Percentiles rank a stretch among this genome's conserved stretches.
Conservation (phyloP, 2,888 invertebrate genomes). For the Pharmacophagus antenor region DNA sequence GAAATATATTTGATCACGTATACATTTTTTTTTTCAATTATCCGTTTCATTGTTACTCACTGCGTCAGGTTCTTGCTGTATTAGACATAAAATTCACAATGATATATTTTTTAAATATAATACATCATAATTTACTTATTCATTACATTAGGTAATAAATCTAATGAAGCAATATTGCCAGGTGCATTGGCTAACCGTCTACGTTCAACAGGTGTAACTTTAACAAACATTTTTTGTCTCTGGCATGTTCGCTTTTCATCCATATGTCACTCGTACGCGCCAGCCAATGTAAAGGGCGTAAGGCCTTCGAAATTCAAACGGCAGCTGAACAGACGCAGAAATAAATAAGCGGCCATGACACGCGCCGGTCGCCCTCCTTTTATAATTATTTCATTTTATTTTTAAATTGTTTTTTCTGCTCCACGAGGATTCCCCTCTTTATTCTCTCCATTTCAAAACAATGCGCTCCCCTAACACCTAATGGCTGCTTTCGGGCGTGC, state of each 20-base stretch:
- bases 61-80: background rate
- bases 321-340: conserved; percentile 69
- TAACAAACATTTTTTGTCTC: conserved; percentile 37
- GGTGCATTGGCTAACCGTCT: conserved; percentile 23
- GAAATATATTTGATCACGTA: background rate
- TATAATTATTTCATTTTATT: conserved; percentile 80
- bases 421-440: conserved; percentile 72
- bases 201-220: conserved; percentile 39
- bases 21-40: background rate
- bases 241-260: conserved; percentile 45
- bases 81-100: background rate
- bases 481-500: conserved; percentile 64
- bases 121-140: conserved; percentile 5
- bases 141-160: background rate
- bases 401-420: conserved; percentile 80
- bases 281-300: conserved; percentile 38
- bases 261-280: conserved; percentile 59
- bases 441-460: conserved; percentile 69
- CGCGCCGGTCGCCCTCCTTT: conserved; percentile 75
- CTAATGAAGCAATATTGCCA: conserved; percentile 14
- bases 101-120: background rate
- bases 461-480: conserved; percentile 54
- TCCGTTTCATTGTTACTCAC: background rate
- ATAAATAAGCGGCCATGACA: conserved; percentile 74
- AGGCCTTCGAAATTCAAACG: conserved; percentile 63